Evolutionary conservation across 2,797 vertebrate species (phyloP), one percentile per base, ranked within the genome.

Genomic region (Decapterus maruadsi): DNA sequence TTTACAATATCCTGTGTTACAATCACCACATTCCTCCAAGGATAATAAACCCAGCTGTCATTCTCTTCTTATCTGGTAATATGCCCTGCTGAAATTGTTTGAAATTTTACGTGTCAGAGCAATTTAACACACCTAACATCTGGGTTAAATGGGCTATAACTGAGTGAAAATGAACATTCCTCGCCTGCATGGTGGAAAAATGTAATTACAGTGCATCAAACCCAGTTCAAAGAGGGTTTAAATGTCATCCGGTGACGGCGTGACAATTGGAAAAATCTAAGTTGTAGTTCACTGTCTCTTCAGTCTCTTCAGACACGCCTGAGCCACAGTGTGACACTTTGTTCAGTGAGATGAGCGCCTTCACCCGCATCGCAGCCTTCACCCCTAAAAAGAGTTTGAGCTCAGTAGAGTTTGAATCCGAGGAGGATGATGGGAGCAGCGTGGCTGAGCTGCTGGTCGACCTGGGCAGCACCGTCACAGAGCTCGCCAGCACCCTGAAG

Each of bases 321-420:
- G 82, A 90, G 61, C 29, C 82, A 26, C 79, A 70, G 56, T 4
- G 64, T n/a, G 86, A 90, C 8, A 38, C 63, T 22, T 76, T 96
- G 70, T 93, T 93, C 83, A 95, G 95, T n/a, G 69, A 88, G 68
- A 90, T 7, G 16, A 96, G 95, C 0, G 96, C 96, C 62, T 97
- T 97, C 84, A 93, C 86, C 1, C 91, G 93, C 16, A 61, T 95
- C 0, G 19, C 66, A 4, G 81, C 87, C 0, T 8, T 83, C 45
- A 83, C 67, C 19, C 87, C 82, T 13, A 90, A 83, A 69, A 89
- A 68, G 76, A 50, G 10, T 38, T 8, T 51, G 8, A 56, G 2
- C 0, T 8, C 61, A 5, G 68, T 1, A 2, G 72, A 77, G 66
- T 22, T 68, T 22, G 72, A 84, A 13, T 14, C 40, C 0, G 84